These are phyloP conservation scores for Erethizon dorsatum DNA, from an alignment of 2,797 vertebrate species.

Conservation along the genomic window DNA sequence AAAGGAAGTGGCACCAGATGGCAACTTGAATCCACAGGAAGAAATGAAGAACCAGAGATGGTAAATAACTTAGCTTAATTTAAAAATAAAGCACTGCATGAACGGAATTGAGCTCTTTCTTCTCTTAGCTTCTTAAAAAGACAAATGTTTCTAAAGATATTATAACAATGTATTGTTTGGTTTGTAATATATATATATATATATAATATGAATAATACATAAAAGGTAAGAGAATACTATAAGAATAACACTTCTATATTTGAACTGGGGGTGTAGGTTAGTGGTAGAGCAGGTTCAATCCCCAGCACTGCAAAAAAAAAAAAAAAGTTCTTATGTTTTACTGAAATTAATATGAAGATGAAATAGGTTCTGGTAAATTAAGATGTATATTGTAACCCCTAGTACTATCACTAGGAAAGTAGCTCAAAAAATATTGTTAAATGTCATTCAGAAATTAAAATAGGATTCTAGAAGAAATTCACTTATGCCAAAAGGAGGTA, in stretches of 20 bases:
- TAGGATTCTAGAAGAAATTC: neutral
- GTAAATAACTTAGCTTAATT: conserved; percentile 74
- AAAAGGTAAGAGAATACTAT: neutral
- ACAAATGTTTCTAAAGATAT: neutral
- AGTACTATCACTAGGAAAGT: neutral
- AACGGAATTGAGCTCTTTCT: conserved; percentile 11
- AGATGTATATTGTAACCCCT: neutral
- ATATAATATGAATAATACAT: neutral
- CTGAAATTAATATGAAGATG: conserved; percentile 16
- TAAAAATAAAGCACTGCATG: neutral
- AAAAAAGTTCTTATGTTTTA: neutral
- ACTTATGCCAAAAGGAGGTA: neutral
- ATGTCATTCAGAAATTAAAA: conserved; percentile 24
- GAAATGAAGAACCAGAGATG: conserved; percentile 52
- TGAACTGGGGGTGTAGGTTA: neutral
- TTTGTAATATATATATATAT: neutral
- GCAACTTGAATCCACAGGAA: conserved; percentile 58
- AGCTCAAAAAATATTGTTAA: neutral
- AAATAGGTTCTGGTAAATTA: conserved; percentile 22
- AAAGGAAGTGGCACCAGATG: conserved; percentile 69
- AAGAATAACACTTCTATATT: neutral
- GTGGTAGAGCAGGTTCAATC: neutral
- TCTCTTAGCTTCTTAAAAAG: conserved; percentile 1
- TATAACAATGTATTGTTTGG: neutral
- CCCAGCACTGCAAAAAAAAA: neutral